Percentiles rank a stretch among this genome's conserved stretches.
phyloP scores from a whole-genome alignment of 2,888 invertebrate species.

The Tricholauxania praeusta region DNA sequence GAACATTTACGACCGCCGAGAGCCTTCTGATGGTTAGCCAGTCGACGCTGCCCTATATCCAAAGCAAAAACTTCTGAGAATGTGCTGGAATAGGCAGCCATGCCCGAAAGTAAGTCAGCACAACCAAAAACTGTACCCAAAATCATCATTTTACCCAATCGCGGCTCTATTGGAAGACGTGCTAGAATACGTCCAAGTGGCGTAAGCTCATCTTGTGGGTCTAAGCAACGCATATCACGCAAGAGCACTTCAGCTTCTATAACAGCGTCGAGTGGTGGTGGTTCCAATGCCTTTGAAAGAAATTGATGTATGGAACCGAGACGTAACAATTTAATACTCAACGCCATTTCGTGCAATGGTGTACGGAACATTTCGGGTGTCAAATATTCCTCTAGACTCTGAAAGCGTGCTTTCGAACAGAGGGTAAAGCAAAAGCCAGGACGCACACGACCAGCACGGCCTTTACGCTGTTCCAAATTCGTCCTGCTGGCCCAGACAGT shows the following conservation, averaged over 20 bases:
- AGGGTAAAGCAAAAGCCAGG: slow-evolving; percentile 95
- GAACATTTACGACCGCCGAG: slow-evolving; percentile 89
- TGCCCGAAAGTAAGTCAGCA: slow-evolving; percentile 91
- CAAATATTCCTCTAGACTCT: slow-evolving; percentile 85
- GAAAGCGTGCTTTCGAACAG: slow-evolving; percentile 82
- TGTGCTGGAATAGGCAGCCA: slow-evolving; percentile 95
- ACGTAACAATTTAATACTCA: slow-evolving; percentile 87
- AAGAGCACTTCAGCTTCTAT: slow-evolving; percentile 93
- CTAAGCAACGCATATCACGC: slow-evolving; percentile 91
- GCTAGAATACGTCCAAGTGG: slow-evolving; percentile 94
- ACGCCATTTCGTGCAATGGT: slow-evolving; percentile 93
- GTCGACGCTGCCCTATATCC: slow-evolving; percentile 79
- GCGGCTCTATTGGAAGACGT: slow-evolving; percentile 94
- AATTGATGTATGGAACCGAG: slow-evolving; percentile 95
- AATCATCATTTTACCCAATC: slow-evolving; percentile 97
- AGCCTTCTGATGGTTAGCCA: slow-evolving; percentile 86
- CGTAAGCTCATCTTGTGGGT: slow-evolving; percentile 87
- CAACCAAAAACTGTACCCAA: slow-evolving; percentile 91
- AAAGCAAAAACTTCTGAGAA: slow-evolving; percentile 94
- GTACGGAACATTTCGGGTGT: slow-evolving; percentile 99
- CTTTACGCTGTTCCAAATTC: slow-evolving; percentile 89
- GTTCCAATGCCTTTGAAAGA: slow-evolving; percentile 94
- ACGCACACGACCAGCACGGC: slow-evolving; percentile 94
- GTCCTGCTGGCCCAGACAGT: slow-evolving; percentile 96
- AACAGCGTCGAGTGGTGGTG: slow-evolving; percentile 97